Percentiles rank a stretch among this genome's conserved stretches.
Evolutionary conservation across 1,140 invertebrate species (phyloP).

Genomic region (Dendrolimus punctatus): DNA sequence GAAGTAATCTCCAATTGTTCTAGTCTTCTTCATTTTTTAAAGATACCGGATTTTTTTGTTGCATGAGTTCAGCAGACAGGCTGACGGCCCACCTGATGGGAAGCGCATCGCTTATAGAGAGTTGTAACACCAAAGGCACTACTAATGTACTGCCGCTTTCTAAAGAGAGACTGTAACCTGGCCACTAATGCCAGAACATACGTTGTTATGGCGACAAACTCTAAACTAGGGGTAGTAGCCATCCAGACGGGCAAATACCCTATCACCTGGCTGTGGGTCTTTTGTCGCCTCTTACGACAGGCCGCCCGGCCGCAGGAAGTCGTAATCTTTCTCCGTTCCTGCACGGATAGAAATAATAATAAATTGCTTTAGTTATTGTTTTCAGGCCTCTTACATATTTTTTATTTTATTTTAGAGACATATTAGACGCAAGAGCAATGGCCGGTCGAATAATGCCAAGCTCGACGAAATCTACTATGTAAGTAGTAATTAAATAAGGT

Average conservation of each 20-base stretch:
- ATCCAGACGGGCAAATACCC: not conserved
- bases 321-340: too few species aligned
- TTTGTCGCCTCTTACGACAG: too few species aligned
- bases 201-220: too few species aligned
- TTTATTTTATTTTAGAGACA: constrained; percentile 7
- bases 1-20: constrained; percentile 16
- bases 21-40: not conserved
- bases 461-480: constrained; percentile 3
- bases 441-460: constrained; percentile 5
- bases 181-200: too few species aligned
- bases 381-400: not conserved
- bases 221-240: too few species aligned
- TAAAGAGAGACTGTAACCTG: too few species aligned
- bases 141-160: too few species aligned
- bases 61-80: not conserved
- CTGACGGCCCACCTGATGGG: too few species aligned
- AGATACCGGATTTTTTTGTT: not conserved
- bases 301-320: too few species aligned
- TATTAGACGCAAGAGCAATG: constrained; percentile 6
- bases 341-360: not conserved
- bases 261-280: not conserved
- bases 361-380: not conserved
- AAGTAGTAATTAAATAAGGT: not conserved
- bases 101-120: too few species aligned
- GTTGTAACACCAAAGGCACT: too few species aligned